Evolutionary conservation across 2,888 invertebrate species (phyloP).

Genomic region (Caenorhabditis sulstoni): DNA sequence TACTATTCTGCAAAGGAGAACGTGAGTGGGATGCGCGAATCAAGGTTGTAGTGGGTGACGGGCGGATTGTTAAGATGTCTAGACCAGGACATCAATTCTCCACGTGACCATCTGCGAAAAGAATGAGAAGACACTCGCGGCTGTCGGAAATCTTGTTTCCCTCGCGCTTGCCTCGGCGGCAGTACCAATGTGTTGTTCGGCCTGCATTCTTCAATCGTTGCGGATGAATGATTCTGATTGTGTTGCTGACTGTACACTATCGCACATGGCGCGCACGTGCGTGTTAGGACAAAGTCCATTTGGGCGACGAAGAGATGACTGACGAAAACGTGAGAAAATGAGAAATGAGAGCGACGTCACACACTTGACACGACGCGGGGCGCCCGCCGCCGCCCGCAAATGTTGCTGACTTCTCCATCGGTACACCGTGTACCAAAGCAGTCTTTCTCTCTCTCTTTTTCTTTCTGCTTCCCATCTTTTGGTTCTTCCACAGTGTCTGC

Average conservation of each 20-base stretch:
- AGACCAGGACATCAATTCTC: slow-evolving; percentile 44
- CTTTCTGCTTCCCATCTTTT: slow-evolving; percentile 8
- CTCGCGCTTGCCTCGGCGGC: slow-evolving; percentile 13
- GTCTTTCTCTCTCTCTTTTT: background rate
- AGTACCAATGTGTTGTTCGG: slow-evolving; percentile 44
- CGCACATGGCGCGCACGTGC: slow-evolving; percentile 59
- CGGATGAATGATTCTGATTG: slow-evolving; percentile 49
- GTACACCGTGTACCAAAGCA: slow-evolving; percentile 52
- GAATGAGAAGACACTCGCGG: slow-evolving; percentile 33
- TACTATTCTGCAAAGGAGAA: slow-evolving; percentile 14
- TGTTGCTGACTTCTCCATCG: slow-evolving; percentile 19
- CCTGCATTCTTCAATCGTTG: slow-evolving; percentile 32
- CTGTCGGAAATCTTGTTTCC: slow-evolving; percentile 45
- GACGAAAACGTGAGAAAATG: slow-evolving; percentile 52
- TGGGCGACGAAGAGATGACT: slow-evolving; percentile 27
- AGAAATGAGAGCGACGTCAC: slow-evolving; percentile 50
- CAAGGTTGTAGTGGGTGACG: slow-evolving; percentile 9
- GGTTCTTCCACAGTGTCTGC: slow-evolving; percentile 50
- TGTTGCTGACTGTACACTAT: slow-evolving; percentile 33
- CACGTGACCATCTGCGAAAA: slow-evolving; percentile 42
- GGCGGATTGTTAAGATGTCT: slow-evolving; percentile 36
- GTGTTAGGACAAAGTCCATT: slow-evolving; percentile 61
- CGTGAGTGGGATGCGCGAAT: slow-evolving; percentile 14
- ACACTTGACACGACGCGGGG: slow-evolving; percentile 26
- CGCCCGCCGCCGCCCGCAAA: background rate